Evolutionary conservation across 35 echinoderm and acorn worm genomes (phyloP).

Genomic region (Apostichopus californicus): DNA sequence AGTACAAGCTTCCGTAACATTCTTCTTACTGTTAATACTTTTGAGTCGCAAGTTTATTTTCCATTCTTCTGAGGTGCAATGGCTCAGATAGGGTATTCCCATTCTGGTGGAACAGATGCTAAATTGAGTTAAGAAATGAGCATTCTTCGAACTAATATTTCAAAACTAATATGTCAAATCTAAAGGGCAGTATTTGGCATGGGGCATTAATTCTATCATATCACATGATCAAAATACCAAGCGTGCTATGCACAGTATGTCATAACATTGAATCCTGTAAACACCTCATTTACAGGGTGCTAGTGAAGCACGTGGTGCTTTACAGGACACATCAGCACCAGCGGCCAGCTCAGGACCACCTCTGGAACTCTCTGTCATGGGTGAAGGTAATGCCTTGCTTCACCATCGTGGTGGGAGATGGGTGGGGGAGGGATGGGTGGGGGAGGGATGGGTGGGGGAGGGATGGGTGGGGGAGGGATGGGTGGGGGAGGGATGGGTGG

Average conservation of each 20-base stretch:
- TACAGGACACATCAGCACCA: neutral
- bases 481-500: too few relatives aligned
- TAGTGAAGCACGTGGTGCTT: neutral
- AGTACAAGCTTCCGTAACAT: too few relatives aligned
- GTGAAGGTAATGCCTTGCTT: neutral
- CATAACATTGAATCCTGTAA: neutral
- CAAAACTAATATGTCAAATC: neutral
- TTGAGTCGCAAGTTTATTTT: too few relatives aligned
- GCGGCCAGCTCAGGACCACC: neutral
- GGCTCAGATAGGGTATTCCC: too few relatives aligned
- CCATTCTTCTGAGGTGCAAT: too few relatives aligned
- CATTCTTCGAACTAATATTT: neutral
- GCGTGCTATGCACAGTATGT: neutral
- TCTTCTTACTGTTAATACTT: too few relatives aligned
- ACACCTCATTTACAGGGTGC: neutral
- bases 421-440: too few relatives aligned
- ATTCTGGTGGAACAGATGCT: too few relatives aligned
- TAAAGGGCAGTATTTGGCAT: neutral
- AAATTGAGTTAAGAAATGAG: too few relatives aligned
- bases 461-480: too few relatives aligned
- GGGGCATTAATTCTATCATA: neutral
- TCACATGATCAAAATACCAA: neutral
- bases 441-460: too few relatives aligned
- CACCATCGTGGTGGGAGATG: too few relatives aligned
- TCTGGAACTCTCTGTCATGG: conserved; percentile 15